A percentile compares a stretch with the other conserved stretches of the same genome.
Evolutionary conservation across 2,888 invertebrate species (phyloP).

Genomic region (Anarsia innoxiella): DNA sequence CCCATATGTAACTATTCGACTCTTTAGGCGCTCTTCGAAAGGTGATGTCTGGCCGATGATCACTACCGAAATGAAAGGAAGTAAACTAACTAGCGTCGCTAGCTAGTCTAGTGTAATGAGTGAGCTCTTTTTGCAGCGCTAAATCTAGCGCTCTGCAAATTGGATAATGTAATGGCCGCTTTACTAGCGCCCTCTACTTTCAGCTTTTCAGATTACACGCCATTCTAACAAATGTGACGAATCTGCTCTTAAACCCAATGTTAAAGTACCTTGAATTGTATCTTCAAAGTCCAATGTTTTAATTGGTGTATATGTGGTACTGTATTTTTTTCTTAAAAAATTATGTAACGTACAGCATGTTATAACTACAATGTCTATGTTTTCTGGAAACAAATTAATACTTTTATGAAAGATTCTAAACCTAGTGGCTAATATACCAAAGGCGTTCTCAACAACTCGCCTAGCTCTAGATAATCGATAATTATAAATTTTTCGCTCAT

Average conservation of each 20-base stretch:
- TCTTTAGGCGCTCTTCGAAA: too few relatives aligned
- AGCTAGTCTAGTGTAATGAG: too few relatives aligned
- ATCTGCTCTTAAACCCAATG: not conserved
- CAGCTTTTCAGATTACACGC: not conserved
- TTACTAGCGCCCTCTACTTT: not conserved
- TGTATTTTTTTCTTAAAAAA: slow-evolving; percentile 13
- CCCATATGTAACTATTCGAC: too few relatives aligned
- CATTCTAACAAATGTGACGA: not conserved
- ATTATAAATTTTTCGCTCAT: slow-evolving; percentile 14
- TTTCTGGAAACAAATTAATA: slow-evolving; percentile 13
- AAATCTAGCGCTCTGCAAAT: too few relatives aligned
- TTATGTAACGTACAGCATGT: slow-evolving; percentile 8
- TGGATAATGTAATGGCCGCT: not conserved
- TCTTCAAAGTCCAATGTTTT: not conserved
- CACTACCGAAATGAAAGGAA: too few relatives aligned
- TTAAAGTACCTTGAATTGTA: not conserved
- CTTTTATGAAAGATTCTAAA: slow-evolving; percentile 20
- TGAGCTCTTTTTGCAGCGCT: too few relatives aligned
- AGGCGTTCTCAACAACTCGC: slow-evolving; percentile 16
- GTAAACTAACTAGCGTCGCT: too few relatives aligned
- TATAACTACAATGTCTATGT: slow-evolving; percentile 13
- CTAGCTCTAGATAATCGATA: slow-evolving; percentile 16
- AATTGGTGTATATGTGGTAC: not conserved
- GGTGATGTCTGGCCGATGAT: too few relatives aligned
- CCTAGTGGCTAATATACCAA: slow-evolving; percentile 20